phyloP scores from a whole-genome alignment of 1,140 invertebrate species.

The Drosophila suzukii region DNA sequence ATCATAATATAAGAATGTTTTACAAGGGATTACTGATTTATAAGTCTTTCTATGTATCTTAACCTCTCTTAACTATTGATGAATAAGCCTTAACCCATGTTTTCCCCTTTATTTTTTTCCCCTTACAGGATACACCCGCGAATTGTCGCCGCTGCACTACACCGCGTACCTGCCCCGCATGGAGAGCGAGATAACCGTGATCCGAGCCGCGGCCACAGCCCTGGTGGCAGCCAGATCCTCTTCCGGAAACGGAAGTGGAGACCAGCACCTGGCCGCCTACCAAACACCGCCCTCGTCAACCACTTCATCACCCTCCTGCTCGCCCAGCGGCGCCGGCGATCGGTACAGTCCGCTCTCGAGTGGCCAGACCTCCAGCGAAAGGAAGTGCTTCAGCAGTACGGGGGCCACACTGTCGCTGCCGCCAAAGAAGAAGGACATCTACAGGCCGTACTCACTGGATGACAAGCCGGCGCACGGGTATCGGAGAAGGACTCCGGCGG shows the following conservation, averaged over 20 bases:
- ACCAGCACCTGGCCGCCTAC: conserved; percentile 68
- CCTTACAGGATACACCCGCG: conserved; percentile 86
- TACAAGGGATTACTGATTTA: too few relatives aligned
- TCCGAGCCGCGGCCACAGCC: conserved; percentile 76
- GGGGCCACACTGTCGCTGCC: conserved; percentile 92
- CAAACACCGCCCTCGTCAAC: conserved; percentile 82
- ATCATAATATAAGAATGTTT: too few relatives aligned
- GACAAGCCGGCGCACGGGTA: conserved; percentile 86
- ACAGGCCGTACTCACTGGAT: conserved; percentile 92
- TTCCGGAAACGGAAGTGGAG: conserved; percentile 20
- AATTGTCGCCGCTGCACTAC: conserved; percentile 87
- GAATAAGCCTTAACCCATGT: neutral
- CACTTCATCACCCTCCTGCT: conserved; percentile 76
- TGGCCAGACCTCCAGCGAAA: conserved; percentile 73
- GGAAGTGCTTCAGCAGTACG: conserved; percentile 91
- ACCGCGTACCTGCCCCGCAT: conserved; percentile 87
- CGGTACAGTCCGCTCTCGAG: conserved; percentile 69
- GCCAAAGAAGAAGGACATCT: conserved; percentile 95
- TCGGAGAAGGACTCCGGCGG: conserved; percentile 87
- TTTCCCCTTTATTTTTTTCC: neutral
- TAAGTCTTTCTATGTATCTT: neutral
- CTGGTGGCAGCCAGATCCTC: conserved; percentile 74
- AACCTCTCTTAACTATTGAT: neutral
- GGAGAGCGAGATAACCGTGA: conserved; percentile 86
- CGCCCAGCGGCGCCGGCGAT: conserved; percentile 65